Percentiles rank a stretch among this genome's conserved stretches.
Evolutionary conservation across 2,797 vertebrate genomes (phyloP).

Genomic region (Chromobotia macracanthus): DNA sequence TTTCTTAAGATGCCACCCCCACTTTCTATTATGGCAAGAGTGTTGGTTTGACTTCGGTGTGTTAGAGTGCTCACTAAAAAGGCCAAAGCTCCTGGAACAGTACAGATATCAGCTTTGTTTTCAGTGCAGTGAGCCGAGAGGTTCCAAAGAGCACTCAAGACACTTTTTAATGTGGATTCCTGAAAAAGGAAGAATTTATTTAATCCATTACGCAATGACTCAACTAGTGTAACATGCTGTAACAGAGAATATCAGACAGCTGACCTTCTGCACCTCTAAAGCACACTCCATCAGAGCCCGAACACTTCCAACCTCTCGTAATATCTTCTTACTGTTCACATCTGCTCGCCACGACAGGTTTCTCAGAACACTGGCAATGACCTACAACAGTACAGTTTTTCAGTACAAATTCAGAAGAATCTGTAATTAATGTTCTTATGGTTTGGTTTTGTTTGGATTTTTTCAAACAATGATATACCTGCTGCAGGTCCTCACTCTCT

Average conservation of each 20-base stretch:
- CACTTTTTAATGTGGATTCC: conserved; percentile 98
- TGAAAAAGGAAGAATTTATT: conserved; percentile 56
- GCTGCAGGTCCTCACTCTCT: conserved; percentile 96
- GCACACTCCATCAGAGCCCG: conserved; percentile 95
- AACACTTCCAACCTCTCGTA: conserved; percentile 96
- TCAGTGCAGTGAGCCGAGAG: conserved; percentile 98
- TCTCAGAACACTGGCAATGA: conserved; percentile 95
- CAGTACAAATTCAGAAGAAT: neutral
- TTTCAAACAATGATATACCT: conserved; percentile 76
- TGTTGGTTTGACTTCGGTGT: conserved; percentile 95
- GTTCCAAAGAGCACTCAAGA: conserved; percentile 98
- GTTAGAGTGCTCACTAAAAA: conserved; percentile 94
- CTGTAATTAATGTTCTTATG: neutral
- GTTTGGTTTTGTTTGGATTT: neutral
- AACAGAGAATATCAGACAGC: neutral
- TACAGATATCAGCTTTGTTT: conserved; percentile 97
- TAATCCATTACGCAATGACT: neutral
- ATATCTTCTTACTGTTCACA: conserved; percentile 95
- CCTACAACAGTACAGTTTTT: conserved; percentile 71
- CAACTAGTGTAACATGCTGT: neutral
- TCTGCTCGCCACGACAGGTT: conserved; percentile 98
- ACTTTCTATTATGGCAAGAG: conserved; percentile 97
- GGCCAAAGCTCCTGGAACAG: conserved; percentile 90
- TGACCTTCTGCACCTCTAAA: conserved; percentile 96
- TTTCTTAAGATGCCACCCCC: conserved; percentile 96